A percentile compares a stretch with the other conserved stretches of the same genome.
Evolutionary conservation across 2,113 vertebrate genomes (phyloP).

Genomic region (Podarcis muralis): DNA sequence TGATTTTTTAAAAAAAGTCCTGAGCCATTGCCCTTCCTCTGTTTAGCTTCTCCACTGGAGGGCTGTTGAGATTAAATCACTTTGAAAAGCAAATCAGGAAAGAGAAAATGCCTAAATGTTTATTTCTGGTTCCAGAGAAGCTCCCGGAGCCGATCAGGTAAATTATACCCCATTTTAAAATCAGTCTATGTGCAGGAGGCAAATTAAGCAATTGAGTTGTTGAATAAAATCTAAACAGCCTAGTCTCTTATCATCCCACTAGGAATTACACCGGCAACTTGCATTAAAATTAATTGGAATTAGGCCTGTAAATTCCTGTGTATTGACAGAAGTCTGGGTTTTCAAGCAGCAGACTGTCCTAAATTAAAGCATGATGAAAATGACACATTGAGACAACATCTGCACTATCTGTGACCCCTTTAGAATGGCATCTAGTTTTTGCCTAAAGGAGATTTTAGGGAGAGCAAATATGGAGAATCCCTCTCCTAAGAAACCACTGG

Average conservation of each 20-base stretch:
- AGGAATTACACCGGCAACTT: slow-evolving; percentile 28
- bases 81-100: slow-evolving; percentile 16
- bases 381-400: slow-evolving; percentile 17
- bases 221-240: slow-evolving; percentile 38
- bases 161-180: slow-evolving; percentile 10
- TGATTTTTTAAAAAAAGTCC: neutral
- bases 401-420: neutral
- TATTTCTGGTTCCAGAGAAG: slow-evolving; percentile 53
- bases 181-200: neutral
- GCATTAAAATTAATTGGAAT: slow-evolving; percentile 43
- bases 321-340: slow-evolving; percentile 30
- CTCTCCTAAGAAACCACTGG: neutral
- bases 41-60: neutral
- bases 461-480: neutral
- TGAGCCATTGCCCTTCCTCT: neutral
- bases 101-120: slow-evolving; percentile 48
- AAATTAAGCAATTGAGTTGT: neutral
- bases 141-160: slow-evolving; percentile 37
- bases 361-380: slow-evolving; percentile 35
- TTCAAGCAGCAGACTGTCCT: slow-evolving; percentile 31
- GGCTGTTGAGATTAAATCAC: neutral
- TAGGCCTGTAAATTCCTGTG: slow-evolving; percentile 35
- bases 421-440: neutral
- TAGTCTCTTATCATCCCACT: slow-evolving; percentile 26
- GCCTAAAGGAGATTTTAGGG: neutral